Evolutionary conservation across 2,888 invertebrate species (phyloP).

Genomic region (Eristalis arbustorum): DNA sequence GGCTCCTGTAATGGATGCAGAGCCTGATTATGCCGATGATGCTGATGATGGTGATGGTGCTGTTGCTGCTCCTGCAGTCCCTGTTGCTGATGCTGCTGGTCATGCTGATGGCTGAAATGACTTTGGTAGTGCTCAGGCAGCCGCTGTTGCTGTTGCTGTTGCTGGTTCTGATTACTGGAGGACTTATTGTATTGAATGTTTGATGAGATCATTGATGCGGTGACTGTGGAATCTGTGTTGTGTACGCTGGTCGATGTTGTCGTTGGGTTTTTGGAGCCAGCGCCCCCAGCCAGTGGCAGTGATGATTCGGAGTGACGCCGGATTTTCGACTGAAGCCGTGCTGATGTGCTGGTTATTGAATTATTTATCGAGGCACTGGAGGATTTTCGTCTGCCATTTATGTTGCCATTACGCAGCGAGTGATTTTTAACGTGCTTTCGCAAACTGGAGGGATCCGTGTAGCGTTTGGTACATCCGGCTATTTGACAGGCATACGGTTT

Average conservation of each 20-base stretch:
- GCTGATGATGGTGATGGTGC: conserved; percentile 15
- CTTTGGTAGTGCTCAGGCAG: conserved; percentile 47
- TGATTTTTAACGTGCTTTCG: conserved; percentile 96
- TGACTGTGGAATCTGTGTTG: conserved; percentile 40
- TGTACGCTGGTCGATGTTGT: conserved; percentile 40
- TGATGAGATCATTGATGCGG: conserved; percentile 61
- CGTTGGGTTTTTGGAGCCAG: conserved; percentile 28
- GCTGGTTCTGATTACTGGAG: conserved; percentile 44
- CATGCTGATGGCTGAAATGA: conserved; percentile 43
- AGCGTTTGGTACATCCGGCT: conserved; percentile 92
- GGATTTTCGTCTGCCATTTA: conserved; percentile 78
- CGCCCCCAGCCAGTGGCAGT: conserved; percentile 45
- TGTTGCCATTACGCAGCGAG: conserved; percentile 77
- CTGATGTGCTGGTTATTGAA: conserved; percentile 40
- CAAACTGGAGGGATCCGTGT: conserved; percentile 96
- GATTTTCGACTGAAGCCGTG: conserved; percentile 72
- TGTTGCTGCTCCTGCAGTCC: conserved; percentile 38
- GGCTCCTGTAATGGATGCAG: conserved; percentile 52
- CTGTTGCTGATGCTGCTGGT: conserved; percentile 31
- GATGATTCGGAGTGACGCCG: conserved; percentile 79
- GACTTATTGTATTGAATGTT: conserved; percentile 68
- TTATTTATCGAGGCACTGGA: conserved; percentile 72
- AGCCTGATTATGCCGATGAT: not conserved
- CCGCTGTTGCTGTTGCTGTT: conserved; percentile 60
- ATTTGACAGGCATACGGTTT: conserved; percentile 96